Evolutionary conservation across 2,797 vertebrate genomes (phyloP).

Genomic region (Leptodactylus fallax): DNA sequence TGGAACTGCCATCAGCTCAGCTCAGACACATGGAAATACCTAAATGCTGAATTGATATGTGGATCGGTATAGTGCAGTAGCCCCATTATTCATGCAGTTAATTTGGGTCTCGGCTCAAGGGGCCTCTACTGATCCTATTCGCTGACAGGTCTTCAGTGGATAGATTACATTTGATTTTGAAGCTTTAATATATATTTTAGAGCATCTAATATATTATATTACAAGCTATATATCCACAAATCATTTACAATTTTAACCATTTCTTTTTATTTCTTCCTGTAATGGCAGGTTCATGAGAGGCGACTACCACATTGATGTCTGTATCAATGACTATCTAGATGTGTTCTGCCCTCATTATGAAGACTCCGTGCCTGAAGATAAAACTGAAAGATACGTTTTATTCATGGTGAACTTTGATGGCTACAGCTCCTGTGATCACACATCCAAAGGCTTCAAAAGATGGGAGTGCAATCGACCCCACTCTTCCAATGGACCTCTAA

Average conservation of each 20-base stretch:
- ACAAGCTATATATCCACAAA: neutral
- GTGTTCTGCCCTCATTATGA: constrained; percentile 98
- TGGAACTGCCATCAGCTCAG: neutral
- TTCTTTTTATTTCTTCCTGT: constrained; percentile 55
- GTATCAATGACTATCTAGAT: constrained; percentile 98
- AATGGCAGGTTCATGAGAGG: constrained; percentile 88
- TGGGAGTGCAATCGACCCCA: constrained; percentile 98
- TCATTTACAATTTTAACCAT: neutral
- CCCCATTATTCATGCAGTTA: neutral
- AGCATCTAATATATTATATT: neutral
- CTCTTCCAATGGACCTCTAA: constrained; percentile 93
- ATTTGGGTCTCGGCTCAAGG: neutral
- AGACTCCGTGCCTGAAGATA: constrained; percentile 90
- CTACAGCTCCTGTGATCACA: constrained; percentile 97
- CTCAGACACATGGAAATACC: neutral
- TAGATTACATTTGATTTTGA: neutral
- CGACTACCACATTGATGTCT: constrained; percentile 97
- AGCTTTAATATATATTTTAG: neutral
- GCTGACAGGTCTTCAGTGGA: neutral
- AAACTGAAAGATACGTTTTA: constrained; percentile 93
- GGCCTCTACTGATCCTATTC: neutral
- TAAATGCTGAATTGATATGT: neutral
- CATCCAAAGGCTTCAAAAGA: constrained; percentile 96
- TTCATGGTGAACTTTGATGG: constrained; percentile 99
- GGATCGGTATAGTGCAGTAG: neutral